phyloP scores from a whole-genome alignment of 1,140 invertebrate genomes.

The Drosophila virilis region DNA sequence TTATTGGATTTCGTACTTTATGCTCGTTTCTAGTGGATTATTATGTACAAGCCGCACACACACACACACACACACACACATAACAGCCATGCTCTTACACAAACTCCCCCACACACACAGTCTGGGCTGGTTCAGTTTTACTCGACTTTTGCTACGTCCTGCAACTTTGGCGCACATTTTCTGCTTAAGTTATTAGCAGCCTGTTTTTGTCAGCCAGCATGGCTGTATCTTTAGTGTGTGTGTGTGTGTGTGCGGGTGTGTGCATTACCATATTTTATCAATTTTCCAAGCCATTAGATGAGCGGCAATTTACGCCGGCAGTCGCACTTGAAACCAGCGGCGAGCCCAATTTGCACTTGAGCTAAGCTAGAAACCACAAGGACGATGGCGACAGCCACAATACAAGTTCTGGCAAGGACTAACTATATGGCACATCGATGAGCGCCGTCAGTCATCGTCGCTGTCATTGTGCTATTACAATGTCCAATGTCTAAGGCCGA shows the following conservation, averaged over 20 bases:
- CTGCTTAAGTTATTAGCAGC: conserved; percentile 81
- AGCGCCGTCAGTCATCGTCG: conserved; percentile 49
- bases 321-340: conserved; percentile 79
- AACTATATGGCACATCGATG: conserved; percentile 47
- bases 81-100: background rate
- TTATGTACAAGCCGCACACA: conserved; percentile 72
- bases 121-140: conserved; percentile 72
- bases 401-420: conserved; percentile 34
- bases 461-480: conserved; percentile 61
- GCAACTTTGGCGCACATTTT: conserved; percentile 81
- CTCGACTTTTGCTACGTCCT: conserved; percentile 81
- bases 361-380: conserved; percentile 51
- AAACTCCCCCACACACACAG: conserved; percentile 19
- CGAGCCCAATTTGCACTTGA: conserved; percentile 82
- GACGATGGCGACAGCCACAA: conserved; percentile 31
- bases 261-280: conserved; percentile 83
- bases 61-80: conserved; percentile 15
- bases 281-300: conserved; percentile 82
- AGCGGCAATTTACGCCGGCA: conserved; percentile 80
- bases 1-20: conserved; percentile 81
- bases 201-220: conserved; percentile 77
- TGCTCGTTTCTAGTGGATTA: conserved; percentile 78
- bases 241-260: conserved; percentile 41
- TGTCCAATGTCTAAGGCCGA: conserved; percentile 38
- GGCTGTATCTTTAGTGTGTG: conserved; percentile 35